Evolutionary conservation across 2,113 vertebrate species (phyloP).

Genomic region (Callipepla squamata): DNA sequence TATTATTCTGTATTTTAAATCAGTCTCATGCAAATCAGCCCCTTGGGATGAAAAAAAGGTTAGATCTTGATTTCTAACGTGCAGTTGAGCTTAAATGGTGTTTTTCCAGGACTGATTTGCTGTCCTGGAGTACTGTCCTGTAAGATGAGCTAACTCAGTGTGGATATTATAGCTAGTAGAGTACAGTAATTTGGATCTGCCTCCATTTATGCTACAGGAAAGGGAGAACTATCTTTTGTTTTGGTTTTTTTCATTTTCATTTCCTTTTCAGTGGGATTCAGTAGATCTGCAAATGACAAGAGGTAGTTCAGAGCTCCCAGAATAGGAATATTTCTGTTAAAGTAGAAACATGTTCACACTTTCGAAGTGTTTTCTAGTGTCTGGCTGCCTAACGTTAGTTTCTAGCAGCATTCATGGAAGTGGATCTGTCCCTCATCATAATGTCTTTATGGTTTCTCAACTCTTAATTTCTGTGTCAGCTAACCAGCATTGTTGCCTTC

Average conservation of each 20-base stretch:
- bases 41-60: neutral
- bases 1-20: conserved; percentile 70
- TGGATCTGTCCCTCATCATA: neutral
- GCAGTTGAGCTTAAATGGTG: conserved; percentile 18
- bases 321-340: neutral
- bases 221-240: neutral
- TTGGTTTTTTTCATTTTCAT: neutral
- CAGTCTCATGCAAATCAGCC: conserved; percentile 60
- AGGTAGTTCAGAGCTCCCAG: neutral
- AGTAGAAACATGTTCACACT: neutral
- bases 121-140: neutral
- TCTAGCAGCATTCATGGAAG: neutral
- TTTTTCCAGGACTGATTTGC: neutral
- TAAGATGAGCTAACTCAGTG: neutral
- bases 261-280: neutral
- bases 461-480: neutral
- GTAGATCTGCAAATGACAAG: neutral
- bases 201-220: neutral
- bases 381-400: neutral
- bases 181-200: fast-evolving
- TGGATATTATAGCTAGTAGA: neutral
- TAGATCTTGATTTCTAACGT: conserved; percentile 52
- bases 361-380: neutral
- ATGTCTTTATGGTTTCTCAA: neutral
- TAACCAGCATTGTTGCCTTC: neutral